These are phyloP conservation scores for Ormyrus pomaceus DNA, from an alignment of 2,888 invertebrate genomes.

Conservation along the genomic window DNA sequence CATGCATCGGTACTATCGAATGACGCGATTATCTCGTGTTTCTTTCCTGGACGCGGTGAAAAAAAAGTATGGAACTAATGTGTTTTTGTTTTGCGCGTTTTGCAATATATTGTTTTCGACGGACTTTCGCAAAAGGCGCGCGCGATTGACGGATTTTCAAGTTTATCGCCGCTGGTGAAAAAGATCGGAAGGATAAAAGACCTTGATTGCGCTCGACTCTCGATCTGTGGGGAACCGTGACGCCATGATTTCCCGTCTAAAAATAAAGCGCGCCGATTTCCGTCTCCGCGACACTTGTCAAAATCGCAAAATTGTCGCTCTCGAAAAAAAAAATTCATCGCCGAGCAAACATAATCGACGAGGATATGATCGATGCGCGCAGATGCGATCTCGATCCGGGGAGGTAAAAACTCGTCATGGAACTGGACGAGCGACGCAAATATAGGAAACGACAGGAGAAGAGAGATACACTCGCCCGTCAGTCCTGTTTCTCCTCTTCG, in stretches of 20 bases:
- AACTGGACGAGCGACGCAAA: constrained; percentile 12
- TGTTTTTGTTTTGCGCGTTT: neutral
- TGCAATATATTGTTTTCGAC: neutral
- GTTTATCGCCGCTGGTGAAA: neutral
- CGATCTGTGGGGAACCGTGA: too few species aligned
- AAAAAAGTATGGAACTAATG: neutral
- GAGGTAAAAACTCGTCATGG: neutral
- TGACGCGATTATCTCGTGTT: constrained; percentile 34
- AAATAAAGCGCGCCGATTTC: too few species aligned
- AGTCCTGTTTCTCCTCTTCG: constrained; percentile 18
- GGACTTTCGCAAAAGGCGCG: neutral
- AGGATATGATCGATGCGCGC: constrained; percentile 24
- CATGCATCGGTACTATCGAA: constrained; percentile 45
- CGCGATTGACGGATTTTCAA: neutral
- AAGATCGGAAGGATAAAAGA: neutral
- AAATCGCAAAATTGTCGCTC: too few species aligned
- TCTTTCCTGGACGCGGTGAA: constrained; percentile 50
- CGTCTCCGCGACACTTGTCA: too few species aligned
- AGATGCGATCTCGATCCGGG: neutral
- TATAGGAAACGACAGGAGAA: constrained; percentile 22
- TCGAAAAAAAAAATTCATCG: too few species aligned
- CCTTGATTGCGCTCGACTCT: too few species aligned
- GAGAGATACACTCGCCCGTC: neutral
- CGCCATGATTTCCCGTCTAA: too few species aligned
- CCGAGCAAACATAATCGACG: too few species aligned